These are phyloP conservation scores for Helicoverpa armigera DNA, from an alignment of 1,140 invertebrate species.

Conservation along the genomic window DNA sequence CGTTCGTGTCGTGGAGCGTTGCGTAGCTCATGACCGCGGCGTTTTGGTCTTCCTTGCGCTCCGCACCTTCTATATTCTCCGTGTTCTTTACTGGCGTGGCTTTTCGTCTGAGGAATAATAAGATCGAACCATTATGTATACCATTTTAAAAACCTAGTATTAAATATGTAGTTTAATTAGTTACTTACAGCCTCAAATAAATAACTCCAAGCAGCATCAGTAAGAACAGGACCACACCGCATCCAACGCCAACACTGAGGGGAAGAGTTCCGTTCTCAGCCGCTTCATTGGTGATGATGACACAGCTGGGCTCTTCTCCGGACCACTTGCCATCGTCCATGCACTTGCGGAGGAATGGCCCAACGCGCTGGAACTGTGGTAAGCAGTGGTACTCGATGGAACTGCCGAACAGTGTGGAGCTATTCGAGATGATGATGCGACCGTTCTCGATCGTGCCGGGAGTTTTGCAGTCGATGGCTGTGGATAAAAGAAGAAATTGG, in stretches of 20 bases:
- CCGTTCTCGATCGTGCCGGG: constrained; percentile 94
- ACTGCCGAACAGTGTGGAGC: constrained; percentile 93
- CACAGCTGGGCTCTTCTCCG: constrained; percentile 92
- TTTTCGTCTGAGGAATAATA: constrained; percentile 88
- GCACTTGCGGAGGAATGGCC: constrained; percentile 94
- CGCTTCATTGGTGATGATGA: constrained; percentile 88
- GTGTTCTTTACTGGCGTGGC: constrained; percentile 95
- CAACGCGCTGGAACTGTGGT: constrained; percentile 93
- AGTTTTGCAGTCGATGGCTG: constrained; percentile 94
- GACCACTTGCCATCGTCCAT: constrained; percentile 94
- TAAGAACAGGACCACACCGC: constrained; percentile 92
- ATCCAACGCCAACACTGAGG: constrained; percentile 92
- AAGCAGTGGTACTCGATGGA: constrained; percentile 96
- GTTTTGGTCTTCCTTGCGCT: constrained; percentile 93
- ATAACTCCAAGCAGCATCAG: constrained; percentile 92
- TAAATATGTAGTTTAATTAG: too few species aligned
- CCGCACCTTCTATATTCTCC: constrained; percentile 94
- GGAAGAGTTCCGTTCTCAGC: constrained; percentile 91
- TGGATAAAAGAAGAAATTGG: constrained; percentile 11
- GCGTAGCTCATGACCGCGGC: constrained; percentile 95
- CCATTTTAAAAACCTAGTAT: too few species aligned
- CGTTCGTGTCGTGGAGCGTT: constrained; percentile 90
- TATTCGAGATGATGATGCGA: constrained; percentile 94
- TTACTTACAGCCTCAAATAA: constrained; percentile 91
- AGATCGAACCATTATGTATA: background rate